Evolutionary conservation across 2,113 vertebrate species (phyloP).

Genomic region (Naja naja): DNA sequence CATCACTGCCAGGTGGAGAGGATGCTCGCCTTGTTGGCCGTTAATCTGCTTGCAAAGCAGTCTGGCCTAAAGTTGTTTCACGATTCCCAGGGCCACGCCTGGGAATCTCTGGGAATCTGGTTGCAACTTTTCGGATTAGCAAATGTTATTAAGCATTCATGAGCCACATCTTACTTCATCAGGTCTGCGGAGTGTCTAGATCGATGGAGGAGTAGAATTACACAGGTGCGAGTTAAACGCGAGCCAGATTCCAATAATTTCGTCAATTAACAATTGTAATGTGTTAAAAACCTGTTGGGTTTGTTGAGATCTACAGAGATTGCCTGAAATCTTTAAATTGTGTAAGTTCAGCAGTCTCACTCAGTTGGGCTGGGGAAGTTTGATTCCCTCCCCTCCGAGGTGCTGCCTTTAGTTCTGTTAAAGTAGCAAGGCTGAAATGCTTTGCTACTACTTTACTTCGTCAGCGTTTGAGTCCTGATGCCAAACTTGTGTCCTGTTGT

Average conservation of each 20-base stretch:
- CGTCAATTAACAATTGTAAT: neutral
- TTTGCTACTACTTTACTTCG: neutral
- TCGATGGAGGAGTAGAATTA: neutral
- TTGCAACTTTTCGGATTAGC: neutral
- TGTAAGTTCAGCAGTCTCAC: neutral
- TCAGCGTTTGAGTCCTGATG: neutral
- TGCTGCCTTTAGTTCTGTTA: neutral
- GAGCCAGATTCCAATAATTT: neutral
- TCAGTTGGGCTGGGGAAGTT: neutral
- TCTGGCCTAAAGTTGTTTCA: neutral
- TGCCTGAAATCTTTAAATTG: neutral
- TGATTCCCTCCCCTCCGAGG: accelerated
- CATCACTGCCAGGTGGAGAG: neutral
- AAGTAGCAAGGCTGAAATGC: neutral
- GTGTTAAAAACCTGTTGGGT: neutral
- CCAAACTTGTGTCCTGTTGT: neutral
- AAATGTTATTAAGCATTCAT: neutral
- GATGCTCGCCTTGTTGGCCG: neutral
- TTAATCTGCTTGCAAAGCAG: neutral
- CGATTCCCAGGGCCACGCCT: neutral
- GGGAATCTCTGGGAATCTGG: neutral
- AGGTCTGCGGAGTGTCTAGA: neutral
- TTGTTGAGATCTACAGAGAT: neutral
- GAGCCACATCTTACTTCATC: neutral
- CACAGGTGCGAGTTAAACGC: neutral